Base-by-base conservation (phyloP, 1,140 invertebrate genomes). In the Augochlora pura region DNA sequence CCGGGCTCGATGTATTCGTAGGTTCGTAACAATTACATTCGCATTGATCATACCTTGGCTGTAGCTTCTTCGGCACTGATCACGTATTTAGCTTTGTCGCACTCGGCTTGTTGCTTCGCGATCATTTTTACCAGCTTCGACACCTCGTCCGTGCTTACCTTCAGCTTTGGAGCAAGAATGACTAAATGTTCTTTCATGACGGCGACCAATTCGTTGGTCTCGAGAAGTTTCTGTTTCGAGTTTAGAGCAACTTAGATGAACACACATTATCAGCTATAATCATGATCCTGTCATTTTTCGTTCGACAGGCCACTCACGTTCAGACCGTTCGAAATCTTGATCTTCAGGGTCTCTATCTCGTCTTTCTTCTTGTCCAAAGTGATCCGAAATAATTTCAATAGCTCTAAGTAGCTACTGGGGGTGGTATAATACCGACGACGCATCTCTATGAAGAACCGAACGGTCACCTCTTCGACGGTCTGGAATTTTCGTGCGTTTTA, bases 111-210 rank as follows among this genome's bases (percentile, higher is more conserved):
- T 90, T 99, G 97, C 83, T 96, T 95, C 81, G 96, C 96, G 49
- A 97, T 94, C 49, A 95, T 94, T 52, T 95, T 93, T 92, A 98
- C 95, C 77, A 98, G 93, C 64, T 95, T 95, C 57, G 95, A 95
- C 9, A 98, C 97, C 83, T 97, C 96, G 27, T 95, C 94, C 0
- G 97, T 96, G 87, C 98, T 98, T 84, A 96, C 94, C 38, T 97
- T 96, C 60, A 99, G 92, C 87, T 97, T 94, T 0, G 98, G 98
- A 83, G 97, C 96, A 88, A 99, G 94, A 46, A 96, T 94, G 27
- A 95, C 95, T n/a, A 99, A 93, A 86, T 98, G 96, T 75, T 96
- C 94, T 93, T 98, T 97, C 97, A 99, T 99, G 27, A 95, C 94
- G 21, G 95, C 96, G 1, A 98, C 97, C 77, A 97, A 94, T 69